phyloP scores from a whole-genome alignment of 2,888 invertebrate species.

The Halocaridina rubra region DNA sequence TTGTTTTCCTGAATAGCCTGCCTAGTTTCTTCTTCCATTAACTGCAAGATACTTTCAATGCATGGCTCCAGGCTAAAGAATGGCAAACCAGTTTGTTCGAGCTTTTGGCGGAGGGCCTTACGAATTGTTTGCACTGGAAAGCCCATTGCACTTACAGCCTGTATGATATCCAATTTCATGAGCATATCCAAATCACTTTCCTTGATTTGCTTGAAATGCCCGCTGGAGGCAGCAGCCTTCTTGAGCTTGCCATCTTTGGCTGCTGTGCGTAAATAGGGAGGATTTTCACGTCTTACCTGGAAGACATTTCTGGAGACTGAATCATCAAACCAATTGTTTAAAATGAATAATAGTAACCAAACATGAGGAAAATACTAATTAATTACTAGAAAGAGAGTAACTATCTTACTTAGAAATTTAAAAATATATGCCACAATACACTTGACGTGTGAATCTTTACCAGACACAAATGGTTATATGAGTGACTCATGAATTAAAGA shows the following conservation, averaged over 20 bases:
- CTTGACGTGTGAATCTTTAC: no score
- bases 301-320: no score
- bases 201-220: background rate
- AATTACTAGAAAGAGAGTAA: no score
- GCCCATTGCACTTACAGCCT: conserved; percentile 59
- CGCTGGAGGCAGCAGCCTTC: background rate
- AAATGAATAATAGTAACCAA: no score
- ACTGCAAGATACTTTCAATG: conserved; percentile 51
- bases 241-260: background rate
- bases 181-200: conserved; percentile 44
- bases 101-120: conserved; percentile 50
- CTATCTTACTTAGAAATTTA: no score
- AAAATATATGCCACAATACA: no score
- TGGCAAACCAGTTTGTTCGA: conserved; percentile 62
- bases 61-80: conserved; percentile 63
- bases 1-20: conserved; percentile 3
- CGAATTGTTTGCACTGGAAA: conserved; percentile 53
- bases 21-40: conserved; percentile 48
- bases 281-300: conserved; percentile 56
- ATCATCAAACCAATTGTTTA: no score
- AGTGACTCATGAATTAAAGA: no score
- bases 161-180: conserved; percentile 57
- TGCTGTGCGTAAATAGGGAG: conserved; percentile 34
- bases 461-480: no score
- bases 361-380: no score